Base-by-base conservation (phyloP, 2,113 vertebrate species). In the Excalfactoria chinensis region DNA sequence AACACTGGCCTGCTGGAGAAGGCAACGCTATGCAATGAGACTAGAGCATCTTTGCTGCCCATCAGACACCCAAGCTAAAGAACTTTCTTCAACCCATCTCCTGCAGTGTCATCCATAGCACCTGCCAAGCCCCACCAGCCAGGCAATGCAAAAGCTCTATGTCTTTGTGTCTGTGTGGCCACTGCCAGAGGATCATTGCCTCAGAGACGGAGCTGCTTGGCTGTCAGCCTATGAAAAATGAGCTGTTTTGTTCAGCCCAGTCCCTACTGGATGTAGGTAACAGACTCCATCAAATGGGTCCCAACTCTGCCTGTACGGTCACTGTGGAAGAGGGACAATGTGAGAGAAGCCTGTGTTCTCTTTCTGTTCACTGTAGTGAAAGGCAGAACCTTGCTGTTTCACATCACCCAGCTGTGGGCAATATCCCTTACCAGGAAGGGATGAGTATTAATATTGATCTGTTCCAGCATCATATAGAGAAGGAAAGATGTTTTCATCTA, bases 291-390 rank as follows among this genome's bases (percentile, higher is more conserved):
- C 43, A 60, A 51, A 43, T 2, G 1, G 53, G 25, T 40, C n/a
- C 56, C 7, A 3, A 59, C n/a, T 86, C 58, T 0, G 2, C 12
- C 53, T 72, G 53, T 40, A 44, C 0, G 0, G 46, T 43, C 64
- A 77, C 25, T 2, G 49, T 44, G 59, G 43, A 16, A 62, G 13
- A 55, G 30, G 6, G 23, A 58, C 49, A 76, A 37, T 19, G 25
- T 16, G 28, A 55, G 21, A 56, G 35, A 34, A 69, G 10, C 7
- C 55, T 37, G 8, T 16, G 22, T 44, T 82, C 40, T 30, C 70
- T 55, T 34, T 14, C 11, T 0, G 0, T 15, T 18, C 1, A 1
- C 62, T 40, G 19, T 6, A 55, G 63, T 21, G 83, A 64, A 16
- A 64, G 64, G 34, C 81, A 72, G 40, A n/a, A 77, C 41, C 13